Evolutionary conservation across 2,888 invertebrate genomes (phyloP).

Genomic region (Pristionchus entomophagus): DNA sequence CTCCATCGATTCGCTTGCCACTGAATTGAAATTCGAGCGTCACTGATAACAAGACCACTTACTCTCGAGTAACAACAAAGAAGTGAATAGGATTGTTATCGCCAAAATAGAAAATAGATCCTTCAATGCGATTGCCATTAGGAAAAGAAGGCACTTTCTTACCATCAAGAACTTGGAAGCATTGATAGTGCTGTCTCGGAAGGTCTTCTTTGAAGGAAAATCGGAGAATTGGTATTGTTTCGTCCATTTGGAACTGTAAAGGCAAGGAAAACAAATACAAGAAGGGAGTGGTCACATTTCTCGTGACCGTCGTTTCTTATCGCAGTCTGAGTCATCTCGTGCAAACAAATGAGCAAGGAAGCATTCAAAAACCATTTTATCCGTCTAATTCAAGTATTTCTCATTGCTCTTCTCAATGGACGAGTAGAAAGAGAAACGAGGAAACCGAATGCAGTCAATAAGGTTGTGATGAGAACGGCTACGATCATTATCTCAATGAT

Average conservation of each 20-base stretch:
- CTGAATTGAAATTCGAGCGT: background rate
- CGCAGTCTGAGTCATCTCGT: background rate
- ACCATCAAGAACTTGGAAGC: background rate
- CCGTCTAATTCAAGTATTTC: background rate
- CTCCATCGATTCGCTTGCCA: background rate
- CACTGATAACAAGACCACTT: background rate
- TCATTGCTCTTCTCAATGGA: background rate
- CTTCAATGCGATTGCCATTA: background rate
- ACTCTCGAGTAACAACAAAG: background rate
- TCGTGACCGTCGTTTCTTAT: background rate
- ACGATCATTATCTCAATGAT: background rate
- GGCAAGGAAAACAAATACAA: background rate
- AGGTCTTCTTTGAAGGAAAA: background rate
- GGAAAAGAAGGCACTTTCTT: background rate
- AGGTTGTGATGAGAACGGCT: background rate
- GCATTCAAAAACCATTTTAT: background rate
- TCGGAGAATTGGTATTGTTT: background rate
- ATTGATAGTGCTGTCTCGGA: background rate
- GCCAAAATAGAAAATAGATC: background rate
- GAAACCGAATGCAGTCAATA: background rate
- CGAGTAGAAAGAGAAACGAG: background rate
- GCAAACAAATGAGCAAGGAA: background rate
- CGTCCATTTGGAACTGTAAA: background rate
- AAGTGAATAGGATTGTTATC: background rate
- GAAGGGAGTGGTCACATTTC: background rate